Base-by-base conservation (phyloP, 2,888 invertebrate species). In the Liposcelis brunnea region DNA sequence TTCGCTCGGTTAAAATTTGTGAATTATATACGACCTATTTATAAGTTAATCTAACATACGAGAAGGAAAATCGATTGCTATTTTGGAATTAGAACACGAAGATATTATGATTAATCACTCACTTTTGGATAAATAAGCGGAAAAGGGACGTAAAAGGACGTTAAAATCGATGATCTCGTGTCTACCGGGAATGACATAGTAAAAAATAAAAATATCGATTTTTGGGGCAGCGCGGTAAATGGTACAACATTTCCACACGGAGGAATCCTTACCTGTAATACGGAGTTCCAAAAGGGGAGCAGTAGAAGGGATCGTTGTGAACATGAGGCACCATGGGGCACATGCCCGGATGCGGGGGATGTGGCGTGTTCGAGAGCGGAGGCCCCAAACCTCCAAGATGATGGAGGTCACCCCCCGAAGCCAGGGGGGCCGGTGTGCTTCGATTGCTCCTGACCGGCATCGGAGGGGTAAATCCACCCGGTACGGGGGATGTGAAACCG, bases 301-400 rank as follows among this genome's bases (percentile, higher is more conserved):
- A 71, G 59, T 71, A 72, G 58, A 72, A 72, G 1, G 71, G 70
- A 53, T 72, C 71, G 52, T 64, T 63, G 57, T 68, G 67, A 55
- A 68, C 60, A 52, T 66, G 68, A 44, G 56, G 57, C 45, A 58
- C 53, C 51, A 57, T 56, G 44, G 58, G 58, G 49, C 58, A 59
- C 58, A 60, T 57, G 52, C 65, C 44, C 60, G 63, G 45, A 58
- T 58, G 42, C 58, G 59, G 8, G 61, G 61, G 53, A 46, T 61
- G 61, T 2, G 55, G 56, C 56, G 54, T 53, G 54, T 55, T 55
- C 55, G 59, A 56, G 59, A 31, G 46, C 26, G 16, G 3, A 26
- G 31, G 14, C 35, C 44, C 44, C 19, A 14, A 32, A 16, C 6
- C 44, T 31, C 37, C 12, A 10, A 40, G 40, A 19, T 40, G 40